Base-by-base conservation (phyloP, 2,113 vertebrate genomes). In the Phainopepla nitens region DNA sequence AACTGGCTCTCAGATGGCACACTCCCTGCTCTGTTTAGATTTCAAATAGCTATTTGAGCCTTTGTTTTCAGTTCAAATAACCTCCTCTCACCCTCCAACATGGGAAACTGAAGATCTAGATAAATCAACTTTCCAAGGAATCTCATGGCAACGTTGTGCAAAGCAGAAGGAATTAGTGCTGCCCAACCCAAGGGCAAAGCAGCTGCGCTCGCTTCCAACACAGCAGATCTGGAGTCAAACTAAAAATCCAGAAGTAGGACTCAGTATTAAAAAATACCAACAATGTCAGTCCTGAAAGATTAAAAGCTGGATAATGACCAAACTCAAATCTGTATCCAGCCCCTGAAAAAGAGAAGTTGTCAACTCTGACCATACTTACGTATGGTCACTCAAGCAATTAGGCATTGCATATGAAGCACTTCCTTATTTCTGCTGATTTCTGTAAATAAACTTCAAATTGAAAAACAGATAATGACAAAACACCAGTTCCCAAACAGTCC, bases 121-220 rank as follows among this genome's bases (percentile, higher is more conserved):
- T 65, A 68, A 85, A 89, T 75, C 47, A 78, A 31, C 42, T 77
- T 90, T 41, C 60, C 73, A 45, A 28, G 0, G 4, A 86, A 64
- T 58, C 61, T 54, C 27, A 42, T 18, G 1, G 39, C 16, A 57
- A 35, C 0, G 0, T 68, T 65, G 79, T 7, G 33, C 70, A 82
- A 72, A 95, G 16, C n/a, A 71, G 49, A 33, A 70, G 17, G 83
- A 77, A 79, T 53, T 25, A 24, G 50, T 7, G 33, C 21, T 41
- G 66, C 0, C 0, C 44, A 70, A 51, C 20, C 68, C 82, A 22
- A 91, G 54, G 0, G 8, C 10, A 2, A 64, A 65, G 57, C 31
- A 41, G 64, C 66, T 36, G 65, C 3, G 0, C 15, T 45, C 3
- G 0, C 66, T 84, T 56, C 61, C 2, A 1, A 33, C 14, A 9